Base-by-base conservation (phyloP, 2,888 invertebrate genomes). In the Autographa gamma region DNA sequence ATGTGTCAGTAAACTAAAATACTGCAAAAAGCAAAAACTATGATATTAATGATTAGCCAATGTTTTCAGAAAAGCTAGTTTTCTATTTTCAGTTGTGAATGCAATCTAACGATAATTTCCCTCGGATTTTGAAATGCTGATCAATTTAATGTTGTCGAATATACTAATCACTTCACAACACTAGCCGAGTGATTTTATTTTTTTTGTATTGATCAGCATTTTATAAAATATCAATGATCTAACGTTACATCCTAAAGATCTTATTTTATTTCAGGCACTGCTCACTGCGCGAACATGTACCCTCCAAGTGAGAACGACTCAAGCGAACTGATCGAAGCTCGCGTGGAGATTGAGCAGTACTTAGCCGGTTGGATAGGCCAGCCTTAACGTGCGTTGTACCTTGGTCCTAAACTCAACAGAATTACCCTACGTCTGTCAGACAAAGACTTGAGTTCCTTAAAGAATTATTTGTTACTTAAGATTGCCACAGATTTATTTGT, bases 271-370 rank as follows among this genome's bases (percentile, higher is more conserved):
- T 3, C 87, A 98, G 98, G 98, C 56, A 98, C 98, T n/a, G 98
- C 99, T 8, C 99, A 99, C 90, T 99, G 99, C 92, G 98, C 99
- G 0, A 98, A 98, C 89, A 98, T 99, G 98, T 99, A 99, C 89
- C 98, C 98, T 38, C 93, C 97, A 8, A 93, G 96, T 9, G 93
- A 96, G 0, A 89, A 93, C 0, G 99, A 99, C 92, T 93, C 96
- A 6, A 96, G 97, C 0, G 96, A 97, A 68, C 93, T 99, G 73
- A 96, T 94, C 48, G 95, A 95, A 60, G 98, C 98, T 0, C 96
- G 98, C 68, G 90, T 96, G 41, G 92, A 96, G 88, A 96, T 98
- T 81, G 93, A 94, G 43, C 85, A 95, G 67, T 93, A 96, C 32
- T 96, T 98, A 64, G 94, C 91, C 8, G 84, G 94, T 13, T 98